phyloP scores from a whole-genome alignment of 53 echinoderm and acorn worm species.

The Echinarachnius parma region DNA sequence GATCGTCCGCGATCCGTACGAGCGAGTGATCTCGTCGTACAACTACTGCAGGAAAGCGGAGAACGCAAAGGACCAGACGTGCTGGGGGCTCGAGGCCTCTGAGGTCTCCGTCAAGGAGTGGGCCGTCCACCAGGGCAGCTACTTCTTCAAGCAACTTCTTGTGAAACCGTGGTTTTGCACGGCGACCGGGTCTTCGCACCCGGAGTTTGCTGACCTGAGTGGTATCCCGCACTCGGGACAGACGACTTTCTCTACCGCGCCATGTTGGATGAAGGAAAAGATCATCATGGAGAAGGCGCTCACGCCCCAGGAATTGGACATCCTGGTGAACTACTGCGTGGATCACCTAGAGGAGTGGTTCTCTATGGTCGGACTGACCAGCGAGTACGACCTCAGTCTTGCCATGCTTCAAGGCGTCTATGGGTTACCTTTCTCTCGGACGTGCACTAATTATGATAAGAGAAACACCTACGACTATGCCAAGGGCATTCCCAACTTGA shows the following conservation, averaged over 20 bases:
- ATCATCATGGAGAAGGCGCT: slow-evolving; percentile 50
- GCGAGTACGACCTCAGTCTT: slow-evolving; percentile 74
- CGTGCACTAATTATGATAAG: slow-evolving; percentile 45
- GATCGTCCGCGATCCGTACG: slow-evolving; percentile 78
- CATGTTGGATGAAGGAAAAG: slow-evolving; percentile 79
- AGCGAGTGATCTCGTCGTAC: slow-evolving; percentile 71
- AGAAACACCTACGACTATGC: slow-evolving; percentile 61
- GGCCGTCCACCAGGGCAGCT: slow-evolving; percentile 84
- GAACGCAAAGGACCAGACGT: slow-evolving; percentile 70
- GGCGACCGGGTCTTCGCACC: no score
- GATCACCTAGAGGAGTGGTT: slow-evolving; percentile 83
- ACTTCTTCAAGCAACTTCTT: slow-evolving; percentile 74
- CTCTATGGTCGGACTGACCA: slow-evolving; percentile 72
- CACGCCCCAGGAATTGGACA: slow-evolving; percentile 40
- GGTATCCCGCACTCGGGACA: slow-evolving; percentile 15
- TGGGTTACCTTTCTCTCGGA: slow-evolving; percentile 59
- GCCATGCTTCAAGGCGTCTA: slow-evolving; percentile 71
- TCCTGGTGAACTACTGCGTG: slow-evolving; percentile 54
- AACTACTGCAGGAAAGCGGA: slow-evolving; percentile 70
- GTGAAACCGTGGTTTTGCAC: slow-evolving; percentile 67
- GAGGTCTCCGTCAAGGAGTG: slow-evolving; percentile 68
- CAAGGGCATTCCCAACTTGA: no score
- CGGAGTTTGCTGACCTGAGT: neutral
- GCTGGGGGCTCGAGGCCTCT: slow-evolving; percentile 59
- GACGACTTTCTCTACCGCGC: neutral